Base-by-base conservation (phyloP, 2,888 invertebrate genomes). In the Diogma glabrata region DNA sequence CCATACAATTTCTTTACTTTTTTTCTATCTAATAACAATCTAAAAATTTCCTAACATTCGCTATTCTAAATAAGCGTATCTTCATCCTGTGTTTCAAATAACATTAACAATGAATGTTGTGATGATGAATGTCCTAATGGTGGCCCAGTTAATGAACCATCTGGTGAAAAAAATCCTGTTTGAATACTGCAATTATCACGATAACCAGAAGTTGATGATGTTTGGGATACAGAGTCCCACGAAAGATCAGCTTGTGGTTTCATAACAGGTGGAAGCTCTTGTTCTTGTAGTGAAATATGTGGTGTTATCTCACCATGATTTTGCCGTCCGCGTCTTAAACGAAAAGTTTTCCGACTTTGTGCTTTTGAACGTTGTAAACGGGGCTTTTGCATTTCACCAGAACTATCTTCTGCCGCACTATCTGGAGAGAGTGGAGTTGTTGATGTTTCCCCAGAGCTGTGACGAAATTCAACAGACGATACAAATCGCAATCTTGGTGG, bases 301-400 rank as follows among this genome's bases (percentile, higher is more conserved):
- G 46, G 46, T 17, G 46, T 46, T 10, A 46, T 46, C 24, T 87
- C 86, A 38, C 80, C 76, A 57, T 80, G 81, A 52, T 72, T 80
- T 62, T 76, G 81, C 61, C 87, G 77, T 65, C 86, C 87, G 65
- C 87, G 85, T 57, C 87, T 77, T 54, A 90, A 76, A 55, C 92
- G 81, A 72, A 95, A 95, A 0, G 94, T 94, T 71, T 91, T 93
- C 60, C 94, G 80, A 61, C 92, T 94, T 63, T 91, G 93, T 28
- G 91, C 93, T 71, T 92, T 94, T 51, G 92, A 85, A 17, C 95
- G 78, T 64, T 95, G 95, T 52, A 95, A 75, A 4, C 91, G 75
- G 26, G 63, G 77, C 72, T 68, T 74, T 67, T 60, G 75, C 68
- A 64, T 75, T 63, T 79, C 79, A 17, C 80, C 81, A 2, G 81